These are phyloP conservation scores for Gobionotothen gibberifrons DNA, from an alignment of 2,797 vertebrate species.

Conservation along the genomic window DNA sequence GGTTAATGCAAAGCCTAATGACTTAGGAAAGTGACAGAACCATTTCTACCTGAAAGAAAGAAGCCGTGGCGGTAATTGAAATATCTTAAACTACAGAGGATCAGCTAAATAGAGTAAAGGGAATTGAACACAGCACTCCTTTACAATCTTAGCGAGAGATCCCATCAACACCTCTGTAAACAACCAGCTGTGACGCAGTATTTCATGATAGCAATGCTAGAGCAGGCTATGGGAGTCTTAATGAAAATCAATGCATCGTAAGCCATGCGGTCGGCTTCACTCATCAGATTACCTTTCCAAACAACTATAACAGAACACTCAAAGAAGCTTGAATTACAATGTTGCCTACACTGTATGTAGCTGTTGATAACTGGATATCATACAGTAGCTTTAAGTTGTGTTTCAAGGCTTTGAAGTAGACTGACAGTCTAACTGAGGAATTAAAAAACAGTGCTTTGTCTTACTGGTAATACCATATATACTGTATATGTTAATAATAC, in stretches of 20 bases:
- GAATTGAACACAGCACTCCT: constrained; percentile 27
- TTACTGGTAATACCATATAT: not conserved
- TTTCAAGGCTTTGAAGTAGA: not conserved
- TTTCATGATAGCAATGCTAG: constrained; percentile 10
- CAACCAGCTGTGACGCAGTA: constrained; percentile 12
- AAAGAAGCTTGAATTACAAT: not conserved
- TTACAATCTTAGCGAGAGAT: constrained; percentile 15
- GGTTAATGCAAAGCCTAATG: constrained; percentile 58
- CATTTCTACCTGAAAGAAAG: constrained; percentile 28
- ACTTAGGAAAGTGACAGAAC: constrained; percentile 55
- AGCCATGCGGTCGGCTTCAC: not conserved
- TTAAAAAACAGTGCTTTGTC: not conserved
- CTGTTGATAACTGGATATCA: not conserved
- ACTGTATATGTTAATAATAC: no score
- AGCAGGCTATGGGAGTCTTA: not conserved
- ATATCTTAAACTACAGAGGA: constrained; percentile 28
- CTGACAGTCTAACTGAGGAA: not conserved
- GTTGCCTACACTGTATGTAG: not conserved
- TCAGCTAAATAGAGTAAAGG: constrained; percentile 35
- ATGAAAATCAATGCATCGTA: constrained; percentile 6
- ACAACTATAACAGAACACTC: not conserved
- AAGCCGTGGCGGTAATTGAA: constrained; percentile 27
- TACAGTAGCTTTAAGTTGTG: not conserved
- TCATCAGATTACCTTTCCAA: not conserved
- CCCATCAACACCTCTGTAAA: constrained; percentile 44